A percentile compares a stretch with the other conserved stretches of the same genome.
These are phyloP conservation scores for Bubo scandiacus DNA, from an alignment of 2,113 vertebrate genomes.

Conservation along the genomic window DNA sequence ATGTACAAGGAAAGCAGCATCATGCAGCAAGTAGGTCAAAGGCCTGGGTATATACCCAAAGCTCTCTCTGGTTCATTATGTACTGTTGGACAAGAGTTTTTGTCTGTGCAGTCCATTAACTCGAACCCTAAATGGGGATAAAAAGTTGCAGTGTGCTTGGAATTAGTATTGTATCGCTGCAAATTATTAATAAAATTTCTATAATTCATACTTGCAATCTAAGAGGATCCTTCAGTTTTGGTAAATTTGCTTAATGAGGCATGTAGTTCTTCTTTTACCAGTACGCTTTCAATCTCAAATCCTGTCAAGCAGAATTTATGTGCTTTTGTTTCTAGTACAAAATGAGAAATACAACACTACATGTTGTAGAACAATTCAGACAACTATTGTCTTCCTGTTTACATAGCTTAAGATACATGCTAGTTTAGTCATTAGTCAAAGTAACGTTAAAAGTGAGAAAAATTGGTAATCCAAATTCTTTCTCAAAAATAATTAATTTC, in stretches of 20 bases:
- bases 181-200: background rate
- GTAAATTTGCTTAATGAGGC: background rate
- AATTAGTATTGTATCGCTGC: background rate
- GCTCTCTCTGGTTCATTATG: background rate
- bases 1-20: background rate
- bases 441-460: background rate
- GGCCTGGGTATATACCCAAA: background rate
- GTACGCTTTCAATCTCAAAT: slow-evolving; percentile 14
- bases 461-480: background rate
- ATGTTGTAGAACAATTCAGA: slow-evolving; percentile 19
- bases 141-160: background rate
- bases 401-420: background rate
- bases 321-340: slow-evolving; percentile 7
- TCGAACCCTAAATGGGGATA: background rate
- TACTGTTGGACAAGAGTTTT: background rate
- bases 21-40: background rate
- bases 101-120: background rate
- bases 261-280: background rate
- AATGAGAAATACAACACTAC: background rate
- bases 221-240: background rate
- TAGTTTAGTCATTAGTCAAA: background rate
- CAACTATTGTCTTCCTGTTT: background rate
- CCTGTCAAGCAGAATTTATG: slow-evolving; percentile 4
- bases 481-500: background rate
- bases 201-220: background rate